These are phyloP conservation scores for Zaprionus capensis DNA, from an alignment of 1,140 invertebrate species.

Conservation along the genomic window DNA sequence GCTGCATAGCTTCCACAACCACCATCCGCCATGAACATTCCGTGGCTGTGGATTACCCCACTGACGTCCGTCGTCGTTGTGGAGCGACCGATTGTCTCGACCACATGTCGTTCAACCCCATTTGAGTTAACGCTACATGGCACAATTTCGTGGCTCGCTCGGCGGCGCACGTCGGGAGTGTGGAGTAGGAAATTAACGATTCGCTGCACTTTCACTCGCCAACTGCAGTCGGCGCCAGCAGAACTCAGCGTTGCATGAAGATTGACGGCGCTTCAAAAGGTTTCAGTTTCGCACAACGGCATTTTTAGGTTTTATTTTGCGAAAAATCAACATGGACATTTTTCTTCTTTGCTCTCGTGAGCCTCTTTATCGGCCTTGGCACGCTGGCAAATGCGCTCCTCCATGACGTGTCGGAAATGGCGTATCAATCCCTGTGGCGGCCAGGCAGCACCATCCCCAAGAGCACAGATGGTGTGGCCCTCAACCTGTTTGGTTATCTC, in stretches of 20 bases:
- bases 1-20: background rate
- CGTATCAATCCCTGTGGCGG: constrained; percentile 75
- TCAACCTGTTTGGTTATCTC: constrained; percentile 76
- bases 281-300: constrained; percentile 8
- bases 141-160: constrained; percentile 62
- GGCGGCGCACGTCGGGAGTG: constrained; percentile 36
- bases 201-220: constrained; percentile 73
- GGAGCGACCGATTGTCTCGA: background rate
- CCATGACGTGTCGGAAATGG: constrained; percentile 67
- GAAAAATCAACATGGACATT: constrained; percentile 27
- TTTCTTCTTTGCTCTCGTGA: background rate
- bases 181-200: constrained; percentile 56
- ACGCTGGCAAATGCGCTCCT: constrained; percentile 58
- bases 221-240: constrained; percentile 38
- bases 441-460: constrained; percentile 73
- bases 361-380: constrained; percentile 20
- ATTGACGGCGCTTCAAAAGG: constrained; percentile 10
- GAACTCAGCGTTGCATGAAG: constrained; percentile 65
- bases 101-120: constrained; percentile 60
- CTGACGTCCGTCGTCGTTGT: background rate
- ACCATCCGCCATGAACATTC: background rate
- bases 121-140: constrained; percentile 63
- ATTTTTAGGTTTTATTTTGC: constrained; percentile 23
- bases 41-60: background rate
- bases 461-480: constrained; percentile 73